These are phyloP conservation scores for Osedax frankpressi DNA, from an alignment of 2,888 invertebrate genomes.

Conservation along the genomic window DNA sequence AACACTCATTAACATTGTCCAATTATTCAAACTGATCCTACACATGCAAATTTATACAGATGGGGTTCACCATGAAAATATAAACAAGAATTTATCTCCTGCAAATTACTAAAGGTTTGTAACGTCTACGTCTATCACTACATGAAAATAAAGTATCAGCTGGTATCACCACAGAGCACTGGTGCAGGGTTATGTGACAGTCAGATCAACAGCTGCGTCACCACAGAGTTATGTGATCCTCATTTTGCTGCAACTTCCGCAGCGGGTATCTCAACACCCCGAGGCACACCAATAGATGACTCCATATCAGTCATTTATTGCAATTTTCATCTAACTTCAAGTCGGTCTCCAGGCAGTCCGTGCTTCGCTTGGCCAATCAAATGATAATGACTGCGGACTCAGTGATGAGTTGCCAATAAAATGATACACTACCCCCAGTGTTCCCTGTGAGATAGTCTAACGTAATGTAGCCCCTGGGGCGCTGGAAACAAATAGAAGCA, in stretches of 20 bases:
- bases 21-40: neutral
- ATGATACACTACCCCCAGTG: slow-evolving; percentile 9
- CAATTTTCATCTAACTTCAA: neutral
- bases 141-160: neutral
- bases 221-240: neutral
- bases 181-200: neutral
- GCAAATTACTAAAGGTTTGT: neutral
- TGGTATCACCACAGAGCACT: neutral
- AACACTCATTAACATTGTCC: neutral
- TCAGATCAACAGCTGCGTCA: slow-evolving; percentile 6
- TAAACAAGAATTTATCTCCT: neutral
- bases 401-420: slow-evolving; percentile 2
- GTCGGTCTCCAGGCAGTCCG: slow-evolving; percentile 1
- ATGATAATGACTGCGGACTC: neutral
- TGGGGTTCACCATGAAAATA: neutral
- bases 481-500: neutral
- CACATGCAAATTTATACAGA: neutral
- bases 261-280: neutral
- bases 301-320: slow-evolving; percentile 8
- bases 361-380: slow-evolving; percentile 2
- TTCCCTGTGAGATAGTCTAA: neutral
- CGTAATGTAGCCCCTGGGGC: neutral
- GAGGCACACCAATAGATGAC: neutral
- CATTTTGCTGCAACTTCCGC: neutral
- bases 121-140: neutral